Evolutionary conservation across 2,797 vertebrate species (phyloP).

Genomic region (Notolepis coatsorum): DNA sequence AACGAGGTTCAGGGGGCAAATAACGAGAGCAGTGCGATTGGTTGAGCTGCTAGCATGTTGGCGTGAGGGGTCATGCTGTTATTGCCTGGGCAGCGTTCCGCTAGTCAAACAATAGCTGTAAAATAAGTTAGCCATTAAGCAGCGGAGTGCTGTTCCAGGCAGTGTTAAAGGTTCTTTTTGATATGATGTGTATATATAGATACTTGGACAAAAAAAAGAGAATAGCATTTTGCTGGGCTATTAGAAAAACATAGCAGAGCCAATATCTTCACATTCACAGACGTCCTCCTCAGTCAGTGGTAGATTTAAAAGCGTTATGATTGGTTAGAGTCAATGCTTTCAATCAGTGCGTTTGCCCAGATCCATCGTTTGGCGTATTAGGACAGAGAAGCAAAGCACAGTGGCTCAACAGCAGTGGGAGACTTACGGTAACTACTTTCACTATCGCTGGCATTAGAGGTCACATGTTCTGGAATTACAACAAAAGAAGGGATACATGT

Average conservation of each 20-base stretch:
- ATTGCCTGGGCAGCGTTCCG: slow-evolving; percentile 29
- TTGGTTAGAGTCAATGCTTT: background rate
- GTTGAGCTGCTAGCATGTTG: background rate
- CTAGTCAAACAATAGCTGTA: background rate
- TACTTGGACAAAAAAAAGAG: background rate
- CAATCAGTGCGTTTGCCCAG: no score
- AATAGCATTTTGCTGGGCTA: no score
- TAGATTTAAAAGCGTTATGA: background rate
- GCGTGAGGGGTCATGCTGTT: slow-evolving; percentile 41
- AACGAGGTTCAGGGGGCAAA: no score
- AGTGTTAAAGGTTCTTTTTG: no score
- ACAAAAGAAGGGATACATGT: slow-evolving; percentile 83
- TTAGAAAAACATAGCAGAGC: no score
- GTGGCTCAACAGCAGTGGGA: slow-evolving; percentile 22
- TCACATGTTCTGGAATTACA: slow-evolving; percentile 95
- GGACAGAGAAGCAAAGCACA: slow-evolving; percentile 7
- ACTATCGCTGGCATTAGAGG: slow-evolving; percentile 98
- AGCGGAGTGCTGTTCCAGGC: no score
- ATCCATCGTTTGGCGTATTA: slow-evolving; percentile 7
- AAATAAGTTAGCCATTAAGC: slow-evolving; percentile 27
- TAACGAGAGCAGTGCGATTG: no score
- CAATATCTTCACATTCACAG: no score
- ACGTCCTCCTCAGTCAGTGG: background rate
- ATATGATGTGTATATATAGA: no score
- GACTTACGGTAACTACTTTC: slow-evolving; percentile 99